These are phyloP conservation scores for Grammomys dolichurus DNA, from an alignment of 2,113 vertebrate genomes.

Conservation along the genomic window DNA sequence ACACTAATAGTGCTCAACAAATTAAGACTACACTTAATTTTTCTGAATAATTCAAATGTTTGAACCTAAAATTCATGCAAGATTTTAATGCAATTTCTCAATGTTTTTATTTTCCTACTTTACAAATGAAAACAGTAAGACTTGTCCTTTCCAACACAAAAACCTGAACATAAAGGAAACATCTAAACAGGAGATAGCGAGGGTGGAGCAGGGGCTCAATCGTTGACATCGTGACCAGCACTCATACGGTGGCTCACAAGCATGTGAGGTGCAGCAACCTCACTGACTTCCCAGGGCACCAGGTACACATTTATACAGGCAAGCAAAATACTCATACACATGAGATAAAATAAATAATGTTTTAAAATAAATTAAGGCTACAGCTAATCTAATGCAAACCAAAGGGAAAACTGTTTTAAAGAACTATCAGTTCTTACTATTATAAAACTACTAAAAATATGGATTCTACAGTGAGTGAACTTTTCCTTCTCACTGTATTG, in stretches of 20 bases:
- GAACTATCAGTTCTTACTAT: constrained; percentile 17
- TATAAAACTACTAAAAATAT: constrained; percentile 39
- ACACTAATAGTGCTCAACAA: neutral
- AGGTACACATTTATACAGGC: neutral
- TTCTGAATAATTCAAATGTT: constrained; percentile 42
- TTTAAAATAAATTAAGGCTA: neutral
- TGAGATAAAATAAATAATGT: neutral
- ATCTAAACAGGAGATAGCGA: neutral
- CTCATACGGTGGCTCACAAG: neutral
- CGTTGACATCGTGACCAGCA: no score
- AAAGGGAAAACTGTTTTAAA: constrained; percentile 47
- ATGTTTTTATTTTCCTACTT: neutral
- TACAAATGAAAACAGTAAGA: constrained; percentile 49
- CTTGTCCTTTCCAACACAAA: constrained; percentile 26
- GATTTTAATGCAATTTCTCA: constrained; percentile 51
- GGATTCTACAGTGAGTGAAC: constrained; percentile 12
- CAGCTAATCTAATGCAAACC: constrained; percentile 48
- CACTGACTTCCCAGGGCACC: neutral
- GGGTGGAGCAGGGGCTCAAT: neutral
- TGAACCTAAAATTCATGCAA: neutral
- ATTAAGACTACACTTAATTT: constrained; percentile 14
- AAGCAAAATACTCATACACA: neutral
- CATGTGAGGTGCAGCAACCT: no score
- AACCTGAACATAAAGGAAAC: neutral
- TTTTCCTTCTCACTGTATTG: constrained; percentile 29